Conservation (phyloP, 2,888 invertebrate species). For the Minunthozetes semirufus region DNA sequence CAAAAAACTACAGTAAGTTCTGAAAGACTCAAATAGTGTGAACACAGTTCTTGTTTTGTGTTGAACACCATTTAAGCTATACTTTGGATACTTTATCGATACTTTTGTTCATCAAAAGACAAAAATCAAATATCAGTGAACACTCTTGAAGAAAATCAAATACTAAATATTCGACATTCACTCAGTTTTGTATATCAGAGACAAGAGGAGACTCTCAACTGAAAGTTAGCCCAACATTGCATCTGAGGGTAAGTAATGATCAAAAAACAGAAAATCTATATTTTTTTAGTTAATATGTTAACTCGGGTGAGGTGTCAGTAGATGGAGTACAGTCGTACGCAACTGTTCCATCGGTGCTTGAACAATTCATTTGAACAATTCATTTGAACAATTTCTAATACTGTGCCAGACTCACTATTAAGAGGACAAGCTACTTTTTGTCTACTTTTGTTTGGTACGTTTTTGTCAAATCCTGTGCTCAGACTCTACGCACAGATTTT, state of each 20-base stretch:
- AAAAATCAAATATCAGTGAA: background rate
- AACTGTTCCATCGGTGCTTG: background rate
- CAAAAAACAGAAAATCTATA: slow-evolving; percentile 5
- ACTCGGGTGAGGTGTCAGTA: slow-evolving; percentile 15
- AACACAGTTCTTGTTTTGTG: background rate
- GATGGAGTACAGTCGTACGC: slow-evolving; percentile 8
- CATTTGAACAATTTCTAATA: too few species aligned
- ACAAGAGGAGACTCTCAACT: background rate
- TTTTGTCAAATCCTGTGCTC: too few species aligned
- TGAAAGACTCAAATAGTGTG: background rate
- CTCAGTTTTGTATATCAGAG: background rate
- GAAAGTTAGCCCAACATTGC: background rate
- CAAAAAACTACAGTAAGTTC: slow-evolving; percentile 2
- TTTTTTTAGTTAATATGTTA: slow-evolving; percentile 26
- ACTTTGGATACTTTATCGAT: too few species aligned
- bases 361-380: slow-evolving; percentile 4
- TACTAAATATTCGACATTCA: background rate
- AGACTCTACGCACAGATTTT: too few species aligned
- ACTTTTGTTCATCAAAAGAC: background rate
- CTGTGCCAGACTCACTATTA: too few species aligned
- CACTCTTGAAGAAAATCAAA: slow-evolving; percentile 21
- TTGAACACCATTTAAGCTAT: too few species aligned
- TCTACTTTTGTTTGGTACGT: too few species aligned
- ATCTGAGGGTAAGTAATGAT: slow-evolving; percentile 26
- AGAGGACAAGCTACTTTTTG: too few species aligned